Evolutionary conservation across 2,113 vertebrate species (phyloP), one percentile per base, ranked within the genome.

Genomic region (Anolis carolinensis): DNA sequence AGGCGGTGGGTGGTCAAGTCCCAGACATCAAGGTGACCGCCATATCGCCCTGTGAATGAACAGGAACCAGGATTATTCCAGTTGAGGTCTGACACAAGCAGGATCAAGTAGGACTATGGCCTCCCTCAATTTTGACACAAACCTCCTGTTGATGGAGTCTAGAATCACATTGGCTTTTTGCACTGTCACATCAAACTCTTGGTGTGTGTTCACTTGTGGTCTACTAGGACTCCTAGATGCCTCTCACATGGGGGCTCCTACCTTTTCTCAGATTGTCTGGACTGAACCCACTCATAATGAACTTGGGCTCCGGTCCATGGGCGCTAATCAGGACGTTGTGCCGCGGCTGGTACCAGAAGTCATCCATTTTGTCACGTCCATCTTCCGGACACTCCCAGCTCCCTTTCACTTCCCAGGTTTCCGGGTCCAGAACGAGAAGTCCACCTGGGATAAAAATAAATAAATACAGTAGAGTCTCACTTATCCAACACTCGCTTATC

Each of bases 321-420:
- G 96, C 96, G 94, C 97, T 98, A 68, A 98, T 95, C 97, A 97
- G 96, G 89, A 97, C 97, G 0, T 98, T 97, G 91, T 97, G 97
- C 8, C 94, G 94, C 0, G 97, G 97, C 72, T 97, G 97, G 92
- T 97, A 98, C 97, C 97, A 98, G 94, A 98, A 98, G 88, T 97
- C 97, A 2, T 97, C 97, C 23, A 97, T 97, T 10, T 97, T 97
- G 0, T 96, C 95, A 0, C 94, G 95, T 0, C 95, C 95, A 3
- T 97, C 95, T 0, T 96, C 96, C 0, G 94, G 91, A 1, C 86
- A 92, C 89, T 97, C 96, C 97, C 97, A 97, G 93, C 96, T 97
- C 1, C 97, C 96, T 1, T 96, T 88, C 34, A 98, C 95, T 77
- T 97, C 96, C 11, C 97, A 98, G 0, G 96, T 97, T 88, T 97